These are phyloP conservation scores for Diachrysia chrysitis DNA, from an alignment of 2,888 invertebrate species.

Conservation along the genomic window DNA sequence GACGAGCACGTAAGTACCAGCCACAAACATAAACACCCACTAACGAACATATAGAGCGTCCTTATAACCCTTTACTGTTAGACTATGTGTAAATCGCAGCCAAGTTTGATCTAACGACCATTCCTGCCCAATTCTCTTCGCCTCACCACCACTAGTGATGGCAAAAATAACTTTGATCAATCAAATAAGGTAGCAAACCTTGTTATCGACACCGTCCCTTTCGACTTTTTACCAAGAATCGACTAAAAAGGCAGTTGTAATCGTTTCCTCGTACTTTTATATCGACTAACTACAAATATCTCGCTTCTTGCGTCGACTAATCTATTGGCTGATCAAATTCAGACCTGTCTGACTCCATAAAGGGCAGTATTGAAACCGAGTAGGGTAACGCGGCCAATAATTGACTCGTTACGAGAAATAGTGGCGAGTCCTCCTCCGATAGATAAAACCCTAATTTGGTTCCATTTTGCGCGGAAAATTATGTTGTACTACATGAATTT, in stretches of 20 bases:
- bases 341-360: constrained; percentile 58
- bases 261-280: constrained; percentile 63
- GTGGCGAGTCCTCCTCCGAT: constrained; percentile 34
- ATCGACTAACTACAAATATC: constrained; percentile 57
- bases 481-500: constrained; percentile 38
- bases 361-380: constrained; percentile 64
- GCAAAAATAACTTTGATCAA: constrained; percentile 44
- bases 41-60: constrained; percentile 1
- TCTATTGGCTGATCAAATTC: constrained; percentile 65
- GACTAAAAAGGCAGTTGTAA: constrained; percentile 53
- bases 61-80: neutral
- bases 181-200: constrained; percentile 49
- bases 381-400: constrained; percentile 70
- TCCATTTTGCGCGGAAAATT: constrained; percentile 35
- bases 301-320: constrained; percentile 58
- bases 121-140: constrained; percentile 9
- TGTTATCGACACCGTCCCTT: constrained; percentile 56
- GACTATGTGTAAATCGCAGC: constrained; percentile 7
- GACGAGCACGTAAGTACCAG: constrained; percentile 97
- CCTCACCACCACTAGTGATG: constrained; percentile 6
- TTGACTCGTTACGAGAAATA: constrained; percentile 76
- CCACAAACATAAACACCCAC: constrained; percentile 11
- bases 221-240: constrained; percentile 54
- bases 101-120: constrained; percentile 22
- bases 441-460: constrained; percentile 50